phyloP scores from a whole-genome alignment of 2,888 invertebrate genomes.

The Leptinotarsa juncta region DNA sequence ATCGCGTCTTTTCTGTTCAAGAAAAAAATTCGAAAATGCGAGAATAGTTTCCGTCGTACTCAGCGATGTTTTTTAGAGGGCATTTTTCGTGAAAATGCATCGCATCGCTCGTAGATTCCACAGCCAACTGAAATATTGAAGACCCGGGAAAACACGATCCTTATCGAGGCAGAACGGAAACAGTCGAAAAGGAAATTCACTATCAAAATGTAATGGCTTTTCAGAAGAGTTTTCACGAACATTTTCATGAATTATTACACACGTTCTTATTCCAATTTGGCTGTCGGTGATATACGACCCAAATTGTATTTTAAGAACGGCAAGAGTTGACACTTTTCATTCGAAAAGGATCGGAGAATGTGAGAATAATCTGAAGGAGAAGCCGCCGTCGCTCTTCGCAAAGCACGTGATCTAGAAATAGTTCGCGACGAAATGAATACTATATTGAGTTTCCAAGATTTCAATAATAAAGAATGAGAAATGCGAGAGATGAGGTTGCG shows the following conservation, averaged over 20 bases:
- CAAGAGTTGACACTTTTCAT: conserved; percentile 27
- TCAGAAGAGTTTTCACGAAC: conserved; percentile 44
- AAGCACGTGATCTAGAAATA: conserved; percentile 21
- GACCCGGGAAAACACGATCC: conserved; percentile 45
- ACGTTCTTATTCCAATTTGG: conserved; percentile 46
- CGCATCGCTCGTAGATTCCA: conserved; percentile 32
- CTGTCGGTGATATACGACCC: conserved; percentile 35
- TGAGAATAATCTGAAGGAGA: conserved; percentile 23
- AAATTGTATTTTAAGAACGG: conserved; percentile 33
- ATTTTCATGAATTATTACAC: conserved; percentile 46
- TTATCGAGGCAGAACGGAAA: conserved; percentile 41
- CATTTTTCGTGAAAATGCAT: conserved; percentile 32
- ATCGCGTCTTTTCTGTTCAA: background rate
- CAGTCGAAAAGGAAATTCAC: conserved; percentile 43
- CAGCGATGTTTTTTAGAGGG: conserved; percentile 39
- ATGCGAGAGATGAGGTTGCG: background rate
- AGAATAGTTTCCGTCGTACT: conserved; percentile 16
- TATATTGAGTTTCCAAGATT: conserved; percentile 20
- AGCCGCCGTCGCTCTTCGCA: conserved; percentile 2
- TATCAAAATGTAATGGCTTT: conserved; percentile 47
- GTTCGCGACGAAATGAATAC: conserved; percentile 1
- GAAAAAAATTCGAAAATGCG: conserved; percentile 5
- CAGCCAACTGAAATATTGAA: conserved; percentile 44
- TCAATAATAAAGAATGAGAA: conserved; percentile 14
- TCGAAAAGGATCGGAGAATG: conserved; percentile 13